Conservation (phyloP, 30 jellyfish, hydroid and myxozoan species). For the Rhopilema esculentum region DNA sequence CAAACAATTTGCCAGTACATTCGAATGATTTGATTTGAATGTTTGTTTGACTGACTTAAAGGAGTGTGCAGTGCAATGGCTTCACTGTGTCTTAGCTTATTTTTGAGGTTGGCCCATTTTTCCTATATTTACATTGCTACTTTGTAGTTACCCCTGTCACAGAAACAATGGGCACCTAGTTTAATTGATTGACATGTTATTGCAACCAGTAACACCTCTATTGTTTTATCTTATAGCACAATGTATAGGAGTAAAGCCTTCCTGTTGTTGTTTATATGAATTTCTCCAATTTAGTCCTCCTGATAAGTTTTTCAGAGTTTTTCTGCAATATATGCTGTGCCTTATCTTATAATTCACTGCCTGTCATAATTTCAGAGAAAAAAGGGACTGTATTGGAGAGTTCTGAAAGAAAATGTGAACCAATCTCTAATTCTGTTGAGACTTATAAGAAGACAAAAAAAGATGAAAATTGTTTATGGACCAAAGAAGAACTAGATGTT, state of each 20-base stretch:
- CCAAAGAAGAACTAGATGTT: conserved; percentile 59
- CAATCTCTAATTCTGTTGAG: neutral
- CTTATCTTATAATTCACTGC: too few species aligned
- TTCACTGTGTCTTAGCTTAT: too few species aligned
- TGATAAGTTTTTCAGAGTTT: too few species aligned
- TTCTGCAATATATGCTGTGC: too few species aligned
- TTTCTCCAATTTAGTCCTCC: too few species aligned
- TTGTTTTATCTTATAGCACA: neutral
- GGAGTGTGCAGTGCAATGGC: too few species aligned
- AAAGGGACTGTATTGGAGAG: neutral
- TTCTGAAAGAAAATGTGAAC: neutral
- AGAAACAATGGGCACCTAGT: neutral
- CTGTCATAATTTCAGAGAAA: too few species aligned
- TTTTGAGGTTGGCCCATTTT: too few species aligned
- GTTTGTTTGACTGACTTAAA: too few species aligned
- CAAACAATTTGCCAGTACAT: too few species aligned
- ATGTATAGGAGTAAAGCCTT: neutral
- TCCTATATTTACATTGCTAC: neutral
- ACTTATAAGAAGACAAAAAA: neutral
- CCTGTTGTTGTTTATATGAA: neutral
- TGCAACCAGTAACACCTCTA: neutral
- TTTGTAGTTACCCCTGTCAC: neutral
- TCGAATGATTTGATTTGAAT: too few species aligned
- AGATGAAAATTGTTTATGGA: conserved; percentile 36
- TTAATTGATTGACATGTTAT: neutral